Conservation (phyloP, 2,888 invertebrate species). For the Pseudeuparius sepicola region DNA sequence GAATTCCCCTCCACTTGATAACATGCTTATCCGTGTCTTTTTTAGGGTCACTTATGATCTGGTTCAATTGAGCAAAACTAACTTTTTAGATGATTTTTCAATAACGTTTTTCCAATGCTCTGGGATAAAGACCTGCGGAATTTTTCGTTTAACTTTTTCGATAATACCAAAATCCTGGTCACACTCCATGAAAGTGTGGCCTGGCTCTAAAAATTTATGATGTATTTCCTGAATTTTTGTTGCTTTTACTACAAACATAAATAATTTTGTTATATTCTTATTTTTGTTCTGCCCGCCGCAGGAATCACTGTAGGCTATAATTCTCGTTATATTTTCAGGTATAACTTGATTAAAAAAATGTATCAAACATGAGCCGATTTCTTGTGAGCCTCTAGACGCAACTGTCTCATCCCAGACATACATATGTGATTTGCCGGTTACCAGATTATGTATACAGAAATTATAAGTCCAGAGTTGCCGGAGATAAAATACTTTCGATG, state of each 20-base stretch:
- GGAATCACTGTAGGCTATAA: constrained; percentile 13
- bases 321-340: constrained; percentile 6
- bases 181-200: constrained; percentile 14
- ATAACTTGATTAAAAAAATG: constrained; percentile 11
- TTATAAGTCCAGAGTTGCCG: constrained; percentile 23
- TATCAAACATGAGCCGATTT: constrained; percentile 21
- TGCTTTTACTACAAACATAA: constrained; percentile 14
- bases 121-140: constrained; percentile 14
- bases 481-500: constrained; percentile 13
- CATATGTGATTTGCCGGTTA: constrained; percentile 19
- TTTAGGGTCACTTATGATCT: constrained; percentile 14
- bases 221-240: constrained; percentile 13
- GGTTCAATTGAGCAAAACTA: constrained; percentile 13
- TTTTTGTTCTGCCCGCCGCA: constrained; percentile 14
- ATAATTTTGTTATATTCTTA: constrained; percentile 15
- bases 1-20: constrained; percentile 14
- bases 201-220: constrained; percentile 15
- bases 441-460: constrained; percentile 20
- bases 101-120: constrained; percentile 15
- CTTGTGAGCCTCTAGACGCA: constrained; percentile 22
- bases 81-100: constrained; percentile 13
- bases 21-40: constrained; percentile 9
- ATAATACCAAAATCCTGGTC: constrained; percentile 14
- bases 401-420: constrained; percentile 22
- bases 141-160: constrained; percentile 13